These are phyloP conservation scores for Laticauda laticaudata DNA, from an alignment of 2,113 vertebrate species.

Conservation along the genomic window DNA sequence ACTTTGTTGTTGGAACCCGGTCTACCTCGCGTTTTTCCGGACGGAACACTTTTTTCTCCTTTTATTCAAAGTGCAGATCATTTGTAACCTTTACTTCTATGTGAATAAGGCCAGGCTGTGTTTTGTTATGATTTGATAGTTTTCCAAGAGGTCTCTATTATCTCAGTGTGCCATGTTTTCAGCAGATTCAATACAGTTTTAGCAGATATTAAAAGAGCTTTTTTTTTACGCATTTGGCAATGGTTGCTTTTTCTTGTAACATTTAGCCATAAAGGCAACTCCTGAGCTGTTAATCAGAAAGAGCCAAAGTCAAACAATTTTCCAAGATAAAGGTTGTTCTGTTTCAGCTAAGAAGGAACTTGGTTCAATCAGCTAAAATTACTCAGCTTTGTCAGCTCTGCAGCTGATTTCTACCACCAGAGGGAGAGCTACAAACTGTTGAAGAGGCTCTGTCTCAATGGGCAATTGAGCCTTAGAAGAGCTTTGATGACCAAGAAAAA, in stretches of 20 bases:
- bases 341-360: neutral
- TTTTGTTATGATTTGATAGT: neutral
- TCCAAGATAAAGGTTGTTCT: neutral
- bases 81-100: neutral
- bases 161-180: neutral
- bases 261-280: neutral
- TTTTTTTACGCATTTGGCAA: neutral
- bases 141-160: neutral
- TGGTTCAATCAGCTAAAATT: neutral
- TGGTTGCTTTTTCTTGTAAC: neutral
- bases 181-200: neutral
- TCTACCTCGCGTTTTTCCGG: too few species aligned
- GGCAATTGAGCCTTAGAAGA: neutral
- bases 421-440: neutral
- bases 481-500: neutral
- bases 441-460: neutral
- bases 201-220: neutral
- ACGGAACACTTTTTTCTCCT: too few species aligned
- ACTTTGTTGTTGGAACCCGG: too few species aligned
- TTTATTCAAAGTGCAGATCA: neutral
- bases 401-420: neutral
- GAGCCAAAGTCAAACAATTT: neutral
- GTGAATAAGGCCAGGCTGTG: neutral
- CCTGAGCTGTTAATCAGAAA: neutral
- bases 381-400: neutral